Evolutionary conservation across 2,888 invertebrate species (phyloP), one percentile per base, ranked within the genome.

Genomic region (Drosophila fungiperda): DNA sequence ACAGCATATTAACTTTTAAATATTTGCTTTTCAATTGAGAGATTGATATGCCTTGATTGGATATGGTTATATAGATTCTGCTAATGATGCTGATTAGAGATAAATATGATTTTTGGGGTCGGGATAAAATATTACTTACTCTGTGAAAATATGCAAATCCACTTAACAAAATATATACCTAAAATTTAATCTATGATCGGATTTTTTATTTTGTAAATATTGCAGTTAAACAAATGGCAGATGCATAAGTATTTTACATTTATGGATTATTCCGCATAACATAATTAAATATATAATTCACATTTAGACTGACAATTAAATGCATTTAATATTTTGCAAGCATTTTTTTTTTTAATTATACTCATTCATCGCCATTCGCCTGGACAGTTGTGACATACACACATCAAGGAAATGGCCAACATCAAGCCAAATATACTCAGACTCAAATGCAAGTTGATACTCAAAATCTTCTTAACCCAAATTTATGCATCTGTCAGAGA

Each of bases 401-500:
- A 57, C 72, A 70, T 87, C 73, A 84, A 73, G 84, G 79, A 87
- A 85, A 84, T 85, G 80, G 82, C 82, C 81, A 77, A 50, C 82
- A 87, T 87, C 84, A 79, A 76, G 65, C 85, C 74, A 89, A 87
- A 85, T 83, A 79, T 70, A 83, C 78, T 70, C 52, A 67, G 78
- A 0, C 15, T 15, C 7, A 20, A 70, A 80, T 72, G 61, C 55
- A 71, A 65, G 12, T 40, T 40, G 17, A 87, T 70, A 75, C 79
- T 71, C 52, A 69, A 78, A 87, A 87, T 82, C 86, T 87, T 89
- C 83, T 82, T 89, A 87, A 77, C 86, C 86, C 88, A 80, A 89
- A 89, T 89, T 75, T 76, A 76, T 78, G 70, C 80, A 72, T 76
- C 68, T 87, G 83, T 85, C 75, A 73, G 83, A 73, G 71, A 63